Percentiles rank a stretch among this genome's conserved stretches.
These are phyloP conservation scores for Ibycter americanus DNA, from an alignment of 2,797 vertebrate species.

Conservation along the genomic window DNA sequence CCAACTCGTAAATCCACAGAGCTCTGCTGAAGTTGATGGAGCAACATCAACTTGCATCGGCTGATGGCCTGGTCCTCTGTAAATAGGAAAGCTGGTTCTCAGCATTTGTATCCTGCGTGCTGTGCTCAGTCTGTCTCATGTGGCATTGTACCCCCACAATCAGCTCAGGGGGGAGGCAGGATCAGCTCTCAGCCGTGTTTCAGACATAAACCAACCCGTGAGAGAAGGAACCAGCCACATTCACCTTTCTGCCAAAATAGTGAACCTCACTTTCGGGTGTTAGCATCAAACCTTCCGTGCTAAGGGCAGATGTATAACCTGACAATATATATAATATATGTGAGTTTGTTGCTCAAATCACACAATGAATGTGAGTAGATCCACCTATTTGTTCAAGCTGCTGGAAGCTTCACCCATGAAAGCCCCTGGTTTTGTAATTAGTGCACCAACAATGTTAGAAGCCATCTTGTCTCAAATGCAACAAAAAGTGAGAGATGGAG, in stretches of 20 bases:
- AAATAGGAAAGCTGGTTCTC: neutral
- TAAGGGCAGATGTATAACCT: neutral
- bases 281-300: neutral
- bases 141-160: fast-evolving
- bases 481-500: neutral
- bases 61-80: neutral
- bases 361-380: neutral
- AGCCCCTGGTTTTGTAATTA: neutral
- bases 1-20: neutral
- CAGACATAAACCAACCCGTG: neutral
- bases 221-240: neutral
- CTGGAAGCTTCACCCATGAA: neutral
- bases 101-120: neutral
- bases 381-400: neutral
- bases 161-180: no score
- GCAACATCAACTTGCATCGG: neutral
- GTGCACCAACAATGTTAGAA: neutral
- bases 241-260: neutral
- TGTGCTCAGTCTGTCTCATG: fast-evolving
- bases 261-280: neutral
- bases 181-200: neutral
- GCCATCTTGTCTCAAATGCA: neutral
- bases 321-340: neutral
- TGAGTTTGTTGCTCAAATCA: neutral
- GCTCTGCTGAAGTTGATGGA: neutral